phyloP scores from a whole-genome alignment of 2,113 vertebrate species.

The Pluvianellus socialis region DNA sequence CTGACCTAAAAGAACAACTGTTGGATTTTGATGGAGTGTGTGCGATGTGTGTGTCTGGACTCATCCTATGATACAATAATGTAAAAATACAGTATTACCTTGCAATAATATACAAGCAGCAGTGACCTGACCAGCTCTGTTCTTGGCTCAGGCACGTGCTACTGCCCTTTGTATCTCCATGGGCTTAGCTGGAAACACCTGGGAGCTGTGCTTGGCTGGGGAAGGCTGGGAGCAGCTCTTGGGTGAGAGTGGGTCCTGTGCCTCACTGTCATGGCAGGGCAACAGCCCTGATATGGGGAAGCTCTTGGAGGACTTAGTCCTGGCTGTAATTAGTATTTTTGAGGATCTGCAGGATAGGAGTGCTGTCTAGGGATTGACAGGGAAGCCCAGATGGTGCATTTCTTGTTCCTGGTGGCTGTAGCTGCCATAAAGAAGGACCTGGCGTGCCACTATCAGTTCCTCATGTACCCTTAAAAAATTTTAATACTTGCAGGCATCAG shows the following conservation, averaged over 20 bases:
- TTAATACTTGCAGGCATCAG: not conserved
- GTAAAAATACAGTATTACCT: not conserved
- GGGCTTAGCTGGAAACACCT: not conserved
- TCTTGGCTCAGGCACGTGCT: fast-evolving
- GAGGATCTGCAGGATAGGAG: not conserved
- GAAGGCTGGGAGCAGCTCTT: not conserved
- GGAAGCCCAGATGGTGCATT: not conserved
- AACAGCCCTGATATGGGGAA: not conserved
- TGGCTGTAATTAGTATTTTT: not conserved
- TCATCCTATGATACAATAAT: fast-evolving
- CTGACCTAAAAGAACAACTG: fast-evolving
- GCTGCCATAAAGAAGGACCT: not conserved
- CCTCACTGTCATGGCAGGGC: fast-evolving
- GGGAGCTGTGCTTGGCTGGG: not conserved
- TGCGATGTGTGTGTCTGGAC: not conserved
- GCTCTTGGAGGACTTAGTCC: not conserved
- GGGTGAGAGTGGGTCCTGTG: not conserved
- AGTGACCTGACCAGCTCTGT: not conserved
- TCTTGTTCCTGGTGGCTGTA: not conserved
- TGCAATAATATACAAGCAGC: not conserved
- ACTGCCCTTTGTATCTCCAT: not conserved
- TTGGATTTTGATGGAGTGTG: not conserved
- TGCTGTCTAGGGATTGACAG: not conserved
- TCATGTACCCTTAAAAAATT: not conserved
- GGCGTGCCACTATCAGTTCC: fast-evolving